Evolutionary conservation across 2,113 vertebrate genomes (phyloP).

Genomic region (Siphamia tubifer): DNA sequence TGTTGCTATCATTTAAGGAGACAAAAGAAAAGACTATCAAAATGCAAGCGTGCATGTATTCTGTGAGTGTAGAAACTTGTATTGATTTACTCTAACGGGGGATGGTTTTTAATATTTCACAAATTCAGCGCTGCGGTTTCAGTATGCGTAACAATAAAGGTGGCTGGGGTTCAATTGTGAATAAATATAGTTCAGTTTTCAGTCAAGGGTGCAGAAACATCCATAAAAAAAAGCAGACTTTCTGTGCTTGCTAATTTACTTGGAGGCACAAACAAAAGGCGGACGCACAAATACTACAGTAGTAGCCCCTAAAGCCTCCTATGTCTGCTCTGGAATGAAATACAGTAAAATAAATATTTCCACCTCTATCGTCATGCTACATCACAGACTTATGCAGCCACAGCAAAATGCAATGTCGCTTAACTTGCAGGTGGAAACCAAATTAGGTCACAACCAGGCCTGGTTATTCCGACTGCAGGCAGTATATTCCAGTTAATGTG

Average conservation of each 20-base stretch:
- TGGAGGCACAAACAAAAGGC: not conserved
- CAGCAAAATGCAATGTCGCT: conserved; percentile 8
- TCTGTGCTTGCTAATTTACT: conserved; percentile 29
- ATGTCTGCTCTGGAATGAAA: conserved; percentile 1
- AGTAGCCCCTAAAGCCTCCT: not conserved
- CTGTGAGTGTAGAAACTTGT: conserved; percentile 9
- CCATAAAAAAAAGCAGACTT: conserved; percentile 41
- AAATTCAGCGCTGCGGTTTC: not conserved
- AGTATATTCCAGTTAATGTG: not conserved
- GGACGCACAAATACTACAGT: not conserved
- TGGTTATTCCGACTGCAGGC: not conserved
- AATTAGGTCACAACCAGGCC: conserved; percentile 40
- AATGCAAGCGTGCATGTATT: not conserved
- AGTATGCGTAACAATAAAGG: not conserved
- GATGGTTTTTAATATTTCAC: conserved; percentile 33
- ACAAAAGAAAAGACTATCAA: conserved; percentile 8
- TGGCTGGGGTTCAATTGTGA: conserved; percentile 28
- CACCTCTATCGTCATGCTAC: not conserved
- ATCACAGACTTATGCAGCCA: not conserved
- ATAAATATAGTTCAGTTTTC: conserved; percentile 17
- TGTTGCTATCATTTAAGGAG: conserved; percentile 25
- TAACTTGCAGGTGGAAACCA: conserved; percentile 10
- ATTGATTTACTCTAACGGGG: conserved; percentile 44
- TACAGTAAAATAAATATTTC: not conserved
- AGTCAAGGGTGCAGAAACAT: conserved; percentile 15